Conservation (phyloP, 2,113 vertebrate genomes). For the Sturnus vulgaris region DNA sequence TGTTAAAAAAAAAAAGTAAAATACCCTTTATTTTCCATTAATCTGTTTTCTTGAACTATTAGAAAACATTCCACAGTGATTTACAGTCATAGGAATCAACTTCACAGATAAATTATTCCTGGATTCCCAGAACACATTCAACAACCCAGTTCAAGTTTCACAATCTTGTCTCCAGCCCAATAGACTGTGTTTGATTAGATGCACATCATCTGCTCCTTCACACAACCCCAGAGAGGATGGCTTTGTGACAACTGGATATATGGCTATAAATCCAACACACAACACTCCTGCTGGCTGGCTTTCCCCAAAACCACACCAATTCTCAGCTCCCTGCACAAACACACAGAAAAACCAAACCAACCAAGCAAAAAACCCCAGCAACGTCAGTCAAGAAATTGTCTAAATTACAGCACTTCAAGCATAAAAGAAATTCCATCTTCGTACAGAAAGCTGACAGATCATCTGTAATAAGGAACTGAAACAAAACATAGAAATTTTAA, state of each 20-base stretch:
- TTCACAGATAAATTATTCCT: constrained; percentile 38
- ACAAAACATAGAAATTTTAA: background rate
- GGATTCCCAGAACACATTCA: constrained; percentile 41
- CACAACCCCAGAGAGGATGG: background rate
- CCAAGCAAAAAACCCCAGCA: background rate
- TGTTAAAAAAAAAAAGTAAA: background rate
- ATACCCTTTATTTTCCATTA: background rate
- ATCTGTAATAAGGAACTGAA: background rate
- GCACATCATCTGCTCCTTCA: constrained; percentile 21
- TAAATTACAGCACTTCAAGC: background rate
- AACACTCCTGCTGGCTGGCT: background rate
- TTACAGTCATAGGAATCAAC: constrained; percentile 33
- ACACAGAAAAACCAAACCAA: background rate
- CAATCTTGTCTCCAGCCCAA: constrained; percentile 43
- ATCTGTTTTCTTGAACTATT: constrained; percentile 18
- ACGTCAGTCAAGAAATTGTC: background rate
- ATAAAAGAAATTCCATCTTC: background rate
- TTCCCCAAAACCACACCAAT: background rate
- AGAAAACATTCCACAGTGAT: constrained; percentile 52
- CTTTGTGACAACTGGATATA: background rate
- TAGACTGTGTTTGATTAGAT: constrained; percentile 48
- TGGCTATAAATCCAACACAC: background rate
- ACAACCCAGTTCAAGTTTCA: constrained; percentile 50
- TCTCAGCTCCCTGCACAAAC: background rate
- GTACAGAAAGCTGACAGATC: background rate